Percentiles rank a stretch among this genome's conserved stretches.
phyloP scores from a whole-genome alignment of 2,113 vertebrate species.

The Fukomys damarensis region DNA sequence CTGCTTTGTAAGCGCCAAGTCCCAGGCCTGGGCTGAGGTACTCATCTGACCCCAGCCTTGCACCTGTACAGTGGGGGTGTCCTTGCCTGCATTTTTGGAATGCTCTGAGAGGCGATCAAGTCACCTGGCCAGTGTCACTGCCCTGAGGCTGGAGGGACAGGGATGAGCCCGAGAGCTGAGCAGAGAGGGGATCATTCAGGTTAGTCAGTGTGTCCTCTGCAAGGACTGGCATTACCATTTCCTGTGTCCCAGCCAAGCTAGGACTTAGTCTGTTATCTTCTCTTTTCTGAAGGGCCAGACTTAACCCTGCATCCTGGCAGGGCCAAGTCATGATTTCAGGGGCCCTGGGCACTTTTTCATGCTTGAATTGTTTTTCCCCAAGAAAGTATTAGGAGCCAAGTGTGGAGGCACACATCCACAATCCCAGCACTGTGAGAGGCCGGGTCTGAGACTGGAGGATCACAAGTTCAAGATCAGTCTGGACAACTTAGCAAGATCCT shows the following conservation, averaged over 20 bases:
- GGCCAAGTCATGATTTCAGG: accelerated
- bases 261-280: accelerated
- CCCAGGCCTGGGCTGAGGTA: too few species aligned
- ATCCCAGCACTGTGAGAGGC: not conserved
- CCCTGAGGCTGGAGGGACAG: not conserved
- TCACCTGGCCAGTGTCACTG: accelerated
- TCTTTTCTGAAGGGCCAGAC: not conserved
- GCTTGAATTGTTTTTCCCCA: not conserved
- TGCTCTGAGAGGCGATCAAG: not conserved
- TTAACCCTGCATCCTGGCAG: accelerated
- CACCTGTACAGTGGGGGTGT: not conserved
- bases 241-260: accelerated
- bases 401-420: not conserved
- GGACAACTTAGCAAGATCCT: not conserved
- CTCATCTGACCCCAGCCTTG: accelerated
- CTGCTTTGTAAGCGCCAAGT: accelerated
- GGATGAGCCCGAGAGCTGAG: not conserved
- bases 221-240: accelerated
- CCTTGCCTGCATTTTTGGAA: not conserved
- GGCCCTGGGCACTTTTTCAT: accelerated
- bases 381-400: not conserved
- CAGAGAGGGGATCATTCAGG: accelerated
- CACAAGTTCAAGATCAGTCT: not conserved
- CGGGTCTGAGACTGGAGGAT: not conserved
- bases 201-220: accelerated